These are phyloP conservation scores for Syrista parreyssii DNA, from an alignment of 2,888 invertebrate genomes.

Conservation along the genomic window DNA sequence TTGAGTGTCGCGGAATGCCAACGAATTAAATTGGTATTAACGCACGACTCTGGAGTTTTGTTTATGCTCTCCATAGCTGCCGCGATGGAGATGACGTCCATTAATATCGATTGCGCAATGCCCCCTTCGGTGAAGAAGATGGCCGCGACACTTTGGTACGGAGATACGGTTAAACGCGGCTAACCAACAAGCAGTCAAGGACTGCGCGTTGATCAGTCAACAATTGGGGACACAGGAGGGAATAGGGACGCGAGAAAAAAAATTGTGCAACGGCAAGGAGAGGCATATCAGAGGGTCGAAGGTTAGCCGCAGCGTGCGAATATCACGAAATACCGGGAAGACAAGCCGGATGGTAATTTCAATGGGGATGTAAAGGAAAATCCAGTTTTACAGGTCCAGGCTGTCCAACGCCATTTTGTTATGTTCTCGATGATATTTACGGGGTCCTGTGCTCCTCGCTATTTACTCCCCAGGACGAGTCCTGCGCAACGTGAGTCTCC, in stretches of 20 bases:
- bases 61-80: too few relatives aligned
- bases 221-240: too few relatives aligned
- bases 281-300: too few relatives aligned
- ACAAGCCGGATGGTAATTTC: constrained; percentile 24
- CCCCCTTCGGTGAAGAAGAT: neutral
- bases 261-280: too few relatives aligned
- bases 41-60: neutral
- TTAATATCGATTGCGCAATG: neutral
- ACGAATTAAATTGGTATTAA: neutral
- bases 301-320: too few relatives aligned
- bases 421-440: neutral
- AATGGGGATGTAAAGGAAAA: constrained; percentile 31
- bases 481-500: neutral
- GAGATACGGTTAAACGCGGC: neutral
- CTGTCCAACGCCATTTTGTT: too few relatives aligned
- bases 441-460: neutral
- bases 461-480: neutral
- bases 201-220: too few relatives aligned
- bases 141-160: neutral
- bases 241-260: neutral
- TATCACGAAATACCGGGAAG: neutral
- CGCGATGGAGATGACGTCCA: neutral
- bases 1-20: neutral
- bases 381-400: constrained; percentile 48
- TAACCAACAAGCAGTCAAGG: too few relatives aligned